Conservation (phyloP, 2,797 vertebrate genomes). For the Clarias laeviceps region DNA sequence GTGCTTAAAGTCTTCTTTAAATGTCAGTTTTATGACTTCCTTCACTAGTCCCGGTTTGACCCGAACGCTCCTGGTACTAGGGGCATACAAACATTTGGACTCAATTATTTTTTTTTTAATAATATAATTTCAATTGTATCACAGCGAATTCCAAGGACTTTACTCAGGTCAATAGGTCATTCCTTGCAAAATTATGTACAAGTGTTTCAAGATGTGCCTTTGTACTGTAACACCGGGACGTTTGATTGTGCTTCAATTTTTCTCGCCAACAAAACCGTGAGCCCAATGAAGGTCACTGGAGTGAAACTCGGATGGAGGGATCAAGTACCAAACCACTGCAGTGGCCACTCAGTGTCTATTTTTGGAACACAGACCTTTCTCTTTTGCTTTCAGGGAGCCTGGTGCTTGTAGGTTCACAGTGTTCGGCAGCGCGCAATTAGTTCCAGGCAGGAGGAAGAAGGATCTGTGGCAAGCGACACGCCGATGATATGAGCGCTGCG, state of each 20-base stretch:
- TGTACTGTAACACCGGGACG: no score
- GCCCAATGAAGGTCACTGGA: constrained; percentile 15
- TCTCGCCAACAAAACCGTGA: no score
- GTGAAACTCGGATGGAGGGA: constrained; percentile 12
- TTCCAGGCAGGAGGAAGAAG: constrained; percentile 15
- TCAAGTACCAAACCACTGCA: constrained; percentile 14
- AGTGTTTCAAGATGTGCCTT: not conserved
- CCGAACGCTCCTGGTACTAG: not conserved
- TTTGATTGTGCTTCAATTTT: not conserved
- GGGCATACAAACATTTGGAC: not conserved
- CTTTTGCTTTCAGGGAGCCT: not conserved
- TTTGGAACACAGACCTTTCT: constrained; percentile 20
- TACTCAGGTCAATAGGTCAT: not conserved
- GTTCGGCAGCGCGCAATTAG: constrained; percentile 3
- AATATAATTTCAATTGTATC: not conserved
- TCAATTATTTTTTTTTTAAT: not conserved
- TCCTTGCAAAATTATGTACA: not conserved
- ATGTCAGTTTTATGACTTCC: no score
- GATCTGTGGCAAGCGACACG: not conserved
- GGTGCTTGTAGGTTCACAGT: not conserved
- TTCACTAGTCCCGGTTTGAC: no score
- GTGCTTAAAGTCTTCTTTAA: no score
- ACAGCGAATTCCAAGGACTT: no score
- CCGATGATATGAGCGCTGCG: constrained; percentile 17
- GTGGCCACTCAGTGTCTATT: constrained; percentile 9